These are phyloP conservation scores for Poecilobothrus nobilitatus DNA, from an alignment of 2,888 invertebrate species.

Conservation along the genomic window DNA sequence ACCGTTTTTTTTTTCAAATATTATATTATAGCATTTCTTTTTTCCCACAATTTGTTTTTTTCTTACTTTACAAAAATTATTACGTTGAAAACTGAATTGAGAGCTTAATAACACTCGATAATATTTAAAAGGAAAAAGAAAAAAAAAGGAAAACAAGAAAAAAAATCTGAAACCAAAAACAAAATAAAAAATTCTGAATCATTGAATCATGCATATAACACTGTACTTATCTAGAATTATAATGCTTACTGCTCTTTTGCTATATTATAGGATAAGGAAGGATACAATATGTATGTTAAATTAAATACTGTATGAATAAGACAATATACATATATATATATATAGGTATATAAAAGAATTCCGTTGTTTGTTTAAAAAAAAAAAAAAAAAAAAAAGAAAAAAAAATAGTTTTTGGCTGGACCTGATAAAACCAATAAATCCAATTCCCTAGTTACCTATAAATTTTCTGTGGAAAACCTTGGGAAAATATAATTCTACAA, in stretches of 20 bases:
- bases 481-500: background rate
- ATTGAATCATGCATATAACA: background rate
- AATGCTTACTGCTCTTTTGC: too few relatives aligned
- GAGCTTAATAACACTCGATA: background rate
- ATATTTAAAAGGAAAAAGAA: background rate
- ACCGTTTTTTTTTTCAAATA: too few relatives aligned
- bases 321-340: too few relatives aligned
- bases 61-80: background rate
- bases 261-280: background rate
- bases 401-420: background rate
- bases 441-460: slow-evolving; percentile 6
- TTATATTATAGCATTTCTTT: too few relatives aligned
- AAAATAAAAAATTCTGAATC: background rate
- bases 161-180: background rate
- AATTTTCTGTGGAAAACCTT: background rate
- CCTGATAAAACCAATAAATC: background rate
- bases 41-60: background rate
- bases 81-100: background rate
- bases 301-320: background rate
- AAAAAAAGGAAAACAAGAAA: background rate
- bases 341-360: background rate
- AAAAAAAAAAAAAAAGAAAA: background rate
- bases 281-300: background rate
- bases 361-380: background rate
- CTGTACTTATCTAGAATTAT: background rate